Base-by-base conservation (phyloP, 2,888 invertebrate species). In the Polyommatus iphigenia region DNA sequence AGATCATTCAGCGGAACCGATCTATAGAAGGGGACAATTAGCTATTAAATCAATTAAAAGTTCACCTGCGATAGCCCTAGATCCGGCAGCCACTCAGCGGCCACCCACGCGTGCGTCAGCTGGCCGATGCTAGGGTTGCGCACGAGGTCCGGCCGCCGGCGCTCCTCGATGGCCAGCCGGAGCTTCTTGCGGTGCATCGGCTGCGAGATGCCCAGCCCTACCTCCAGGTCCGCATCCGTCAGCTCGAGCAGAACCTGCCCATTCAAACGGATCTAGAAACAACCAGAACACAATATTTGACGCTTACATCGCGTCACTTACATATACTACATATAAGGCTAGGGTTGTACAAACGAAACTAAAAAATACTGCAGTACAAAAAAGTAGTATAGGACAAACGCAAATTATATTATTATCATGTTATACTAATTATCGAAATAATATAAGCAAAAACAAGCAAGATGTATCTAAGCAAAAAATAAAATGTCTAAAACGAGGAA, bases 171-270 rank as follows among this genome's bases (percentile, higher is more conserved):
- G 78, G 99, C 99, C 84, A 99, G 95, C 76, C 98, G 95, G 80
- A 99, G 94, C 89, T 99, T 99, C 92, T 98, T 98, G 85, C 98
- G 95, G 89, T 99, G 99, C 96, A 99, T 97, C 71, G 98, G 97
- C 94, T 98, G 98, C 78, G 96, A 95, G 84, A 99, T 96, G n/a
- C 98, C 98, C 79, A 99, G 94, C 5, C 98, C 98, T 78, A 97
- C 97, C 91, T 98, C 98, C 88, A 99, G 91, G 88, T 99, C 99
- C 77, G 97, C 95, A 88, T 99, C 99, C 87, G 97, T 97, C 86
- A 99, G 94, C 93, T 98, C 98, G 84, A 99, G 95, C 86, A 99
- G 95, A 85, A 99, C 97, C 97, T 98, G 95, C 88, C 95, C 95
- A 95, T 95, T 95, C 93, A 95, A 95, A 95, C 95, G 95, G 90